phyloP scores from a whole-genome alignment of 2,888 invertebrate genomes.

The Pollenia griseotomentosa region DNA sequence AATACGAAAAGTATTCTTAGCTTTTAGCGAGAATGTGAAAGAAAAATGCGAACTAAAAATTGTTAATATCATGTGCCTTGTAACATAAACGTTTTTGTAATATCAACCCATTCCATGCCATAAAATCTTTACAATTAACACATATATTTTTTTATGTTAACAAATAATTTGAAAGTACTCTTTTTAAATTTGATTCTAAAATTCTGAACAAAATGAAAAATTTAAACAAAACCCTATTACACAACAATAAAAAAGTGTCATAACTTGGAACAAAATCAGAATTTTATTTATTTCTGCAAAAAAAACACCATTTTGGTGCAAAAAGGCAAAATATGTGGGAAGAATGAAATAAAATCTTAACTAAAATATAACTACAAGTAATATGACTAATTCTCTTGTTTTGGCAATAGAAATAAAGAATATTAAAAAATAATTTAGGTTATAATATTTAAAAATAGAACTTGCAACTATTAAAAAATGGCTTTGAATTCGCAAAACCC shows the following conservation, averaged over 20 bases:
- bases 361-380: background rate
- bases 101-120: too few species aligned
- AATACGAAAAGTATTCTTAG: too few species aligned
- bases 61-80: too few species aligned
- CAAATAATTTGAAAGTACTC: too few species aligned
- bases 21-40: too few species aligned
- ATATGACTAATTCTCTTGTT: slow-evolving; percentile 5
- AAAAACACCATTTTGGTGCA: background rate
- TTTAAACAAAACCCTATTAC: slow-evolving; percentile 2
- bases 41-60: too few species aligned
- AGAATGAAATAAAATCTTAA: background rate
- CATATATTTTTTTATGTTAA: too few species aligned
- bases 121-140: too few species aligned
- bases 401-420: background rate
- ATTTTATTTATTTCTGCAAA: slow-evolving; percentile 42
- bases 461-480: too few species aligned
- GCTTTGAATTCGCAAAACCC: too few species aligned
- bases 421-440: background rate
- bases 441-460: background rate
- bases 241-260: background rate
- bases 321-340: slow-evolving; percentile 1
- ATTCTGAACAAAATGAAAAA: background rate
- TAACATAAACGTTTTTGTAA: too few species aligned
- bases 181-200: too few species aligned
- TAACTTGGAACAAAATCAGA: slow-evolving; percentile 62